Base-by-base conservation (phyloP, 2,888 invertebrate genomes). In the Auanema freiburgensis region DNA sequence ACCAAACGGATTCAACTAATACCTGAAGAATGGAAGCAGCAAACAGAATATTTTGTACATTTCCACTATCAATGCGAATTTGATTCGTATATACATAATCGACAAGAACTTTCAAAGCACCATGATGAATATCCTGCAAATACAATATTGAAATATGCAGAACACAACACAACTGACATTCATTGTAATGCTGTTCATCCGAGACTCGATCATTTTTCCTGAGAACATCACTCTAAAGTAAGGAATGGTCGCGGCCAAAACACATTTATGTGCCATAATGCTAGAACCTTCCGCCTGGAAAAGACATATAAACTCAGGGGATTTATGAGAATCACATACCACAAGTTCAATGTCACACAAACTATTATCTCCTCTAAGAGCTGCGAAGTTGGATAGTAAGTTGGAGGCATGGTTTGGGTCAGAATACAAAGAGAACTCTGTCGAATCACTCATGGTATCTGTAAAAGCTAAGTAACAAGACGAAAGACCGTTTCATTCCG, bases 161-260 rank as follows among this genome's bases (percentile, higher is more conserved):
- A 46, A 10, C 10, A 14, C 8, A 12, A 11, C 25, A 33, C 24
- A 50, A 60, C 64, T 57, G 4, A 67, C 69, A 44, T 67, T 61
- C 8, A 76, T 44, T 50, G 55, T 53, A 16, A 74, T 70, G 5
- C 53, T 62, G 23, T 62, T 21, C 60, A 72, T 67, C 18, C 59
- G 65, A 51, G 71, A 67, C 60, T 78, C 78, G 2, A 63, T 43
- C 84, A 86, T 84, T 61, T 84, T 81, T 1, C 84, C 84, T 23
- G 82, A 80, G 74, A 87, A 87, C 86, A 87, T 86, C 42, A 84
- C 83, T 24, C 83, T 78, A 73, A 87, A 87, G 69, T 87, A 87
- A 16, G 84, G 83, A 71, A 85, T 85, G 16, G 84, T 76, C 52
- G 85, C 84, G 0, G 86, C 85, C 53, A 87, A 74, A 41, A 87